phyloP scores from a whole-genome alignment of 2,888 invertebrate genomes.

The Neoascia interrupta region DNA sequence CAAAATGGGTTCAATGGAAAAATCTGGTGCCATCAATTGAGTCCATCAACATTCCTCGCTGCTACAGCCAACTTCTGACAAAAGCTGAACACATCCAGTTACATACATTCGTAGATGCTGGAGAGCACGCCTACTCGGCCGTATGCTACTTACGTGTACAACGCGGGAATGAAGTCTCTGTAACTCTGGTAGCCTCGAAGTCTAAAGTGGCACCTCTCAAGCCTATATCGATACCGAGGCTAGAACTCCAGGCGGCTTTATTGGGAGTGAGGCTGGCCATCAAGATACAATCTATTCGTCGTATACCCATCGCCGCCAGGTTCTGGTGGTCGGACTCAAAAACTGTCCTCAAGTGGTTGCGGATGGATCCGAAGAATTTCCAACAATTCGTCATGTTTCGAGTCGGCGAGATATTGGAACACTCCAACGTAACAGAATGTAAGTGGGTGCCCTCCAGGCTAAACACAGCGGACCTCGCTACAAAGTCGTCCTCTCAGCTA shows the following conservation, averaged over 20 bases:
- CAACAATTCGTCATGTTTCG: neutral
- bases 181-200: constrained; percentile 4
- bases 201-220: neutral
- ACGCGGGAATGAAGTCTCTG: neutral
- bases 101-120: constrained; percentile 27
- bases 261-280: neutral
- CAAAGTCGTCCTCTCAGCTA: constrained; percentile 1
- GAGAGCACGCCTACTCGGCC: constrained; percentile 63
- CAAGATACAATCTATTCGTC: neutral
- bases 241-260: constrained; percentile 1
- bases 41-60: constrained; percentile 39
- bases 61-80: constrained; percentile 47
- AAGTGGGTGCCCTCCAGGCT: neutral
- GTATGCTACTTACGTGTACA: constrained; percentile 68
- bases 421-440: neutral
- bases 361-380: neutral
- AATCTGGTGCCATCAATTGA: constrained; percentile 34
- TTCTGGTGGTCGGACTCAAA: constrained; percentile 48
- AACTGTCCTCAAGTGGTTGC: no score
- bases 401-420: neutral
- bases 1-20: constrained; percentile 59
- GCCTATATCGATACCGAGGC: neutral
- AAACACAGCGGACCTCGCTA: neutral
- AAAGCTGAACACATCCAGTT: constrained; percentile 48
- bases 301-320: constrained; percentile 7